Conservation (phyloP, 2,797 vertebrate species). For the Lepus oiostolus region DNA sequence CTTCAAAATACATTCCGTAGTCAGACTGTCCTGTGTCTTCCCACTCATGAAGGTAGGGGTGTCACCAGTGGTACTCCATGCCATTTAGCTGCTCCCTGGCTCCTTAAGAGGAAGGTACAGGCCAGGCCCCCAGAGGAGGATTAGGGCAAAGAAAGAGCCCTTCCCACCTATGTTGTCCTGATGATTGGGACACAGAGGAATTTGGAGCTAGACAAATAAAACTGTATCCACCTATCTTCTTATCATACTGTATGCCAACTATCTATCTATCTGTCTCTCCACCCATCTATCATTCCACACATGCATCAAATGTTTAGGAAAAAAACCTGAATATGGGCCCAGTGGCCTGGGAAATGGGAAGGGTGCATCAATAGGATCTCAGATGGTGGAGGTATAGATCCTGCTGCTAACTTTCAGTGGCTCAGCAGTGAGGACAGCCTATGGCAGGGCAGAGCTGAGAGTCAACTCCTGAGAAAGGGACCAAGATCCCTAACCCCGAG, state of each 20-base stretch:
- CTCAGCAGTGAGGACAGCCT: neutral
- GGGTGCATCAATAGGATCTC: neutral
- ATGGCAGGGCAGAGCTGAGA: neutral
- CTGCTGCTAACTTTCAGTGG: neutral
- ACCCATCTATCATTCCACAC: neutral
- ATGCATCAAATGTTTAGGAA: neutral
- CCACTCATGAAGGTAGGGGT: neutral
- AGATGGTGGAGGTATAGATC: neutral
- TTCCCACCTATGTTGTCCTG: neutral
- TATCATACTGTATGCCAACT: neutral
- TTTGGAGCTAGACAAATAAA: slow-evolving; percentile 5
- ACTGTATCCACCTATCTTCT: neutral
- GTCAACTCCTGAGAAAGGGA: neutral
- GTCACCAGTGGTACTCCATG: neutral
- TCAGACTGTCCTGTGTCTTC: neutral
- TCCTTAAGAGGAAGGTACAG: neutral
- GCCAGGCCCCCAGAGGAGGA: neutral
- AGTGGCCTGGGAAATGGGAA: neutral
- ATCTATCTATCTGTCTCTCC: neutral
- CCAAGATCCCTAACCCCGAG: neutral
- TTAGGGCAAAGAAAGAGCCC: neutral
- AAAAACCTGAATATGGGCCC: neutral
- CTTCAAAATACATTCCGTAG: neutral
- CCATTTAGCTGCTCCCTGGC: neutral
- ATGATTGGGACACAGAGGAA: neutral